A percentile compares a stretch with the other conserved stretches of the same genome.
phyloP scores from a whole-genome alignment of 2,113 vertebrate genomes.

The Microtus montanus region DNA sequence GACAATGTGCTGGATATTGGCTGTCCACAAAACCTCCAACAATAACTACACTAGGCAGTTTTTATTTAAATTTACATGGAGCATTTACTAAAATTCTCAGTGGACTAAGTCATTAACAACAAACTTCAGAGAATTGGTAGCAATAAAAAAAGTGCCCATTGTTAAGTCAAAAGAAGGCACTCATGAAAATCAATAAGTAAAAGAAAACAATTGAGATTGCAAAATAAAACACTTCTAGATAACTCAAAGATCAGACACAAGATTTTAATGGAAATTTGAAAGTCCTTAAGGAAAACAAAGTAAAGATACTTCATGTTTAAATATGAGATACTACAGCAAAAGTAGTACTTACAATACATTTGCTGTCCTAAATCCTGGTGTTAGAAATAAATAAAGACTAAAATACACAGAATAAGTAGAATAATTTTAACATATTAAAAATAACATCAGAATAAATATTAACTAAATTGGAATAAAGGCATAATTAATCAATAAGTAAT shows the following conservation, averaged over 20 bases:
- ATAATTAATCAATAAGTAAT: slow-evolving; percentile 25
- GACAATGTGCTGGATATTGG: not conserved
- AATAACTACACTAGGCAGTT: not conserved
- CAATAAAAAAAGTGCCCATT: not conserved
- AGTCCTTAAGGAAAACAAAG: not conserved
- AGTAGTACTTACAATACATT: slow-evolving; percentile 2
- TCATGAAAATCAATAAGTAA: slow-evolving; percentile 11
- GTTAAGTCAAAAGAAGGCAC: not conserved
- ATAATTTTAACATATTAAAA: not conserved
- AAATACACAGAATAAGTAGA: not conserved
- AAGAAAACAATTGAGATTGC: slow-evolving; percentile 30
- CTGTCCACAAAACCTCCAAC: not conserved
- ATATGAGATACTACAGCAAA: not conserved
- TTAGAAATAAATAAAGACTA: not conserved
- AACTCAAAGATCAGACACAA: not conserved
- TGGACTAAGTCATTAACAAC: not conserved
- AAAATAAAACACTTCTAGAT: slow-evolving; percentile 42
- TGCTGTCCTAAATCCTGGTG: not conserved
- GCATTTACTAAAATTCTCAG: slow-evolving; percentile 12
- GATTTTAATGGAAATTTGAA: slow-evolving; percentile 21
- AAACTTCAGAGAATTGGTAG: not conserved
- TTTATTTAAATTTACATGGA: not conserved
- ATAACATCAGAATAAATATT: slow-evolving; percentile 41
- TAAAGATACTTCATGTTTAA: not conserved
- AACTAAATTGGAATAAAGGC: not conserved